phyloP scores from a whole-genome alignment of 92 coral and sea anemone species.

The Heliopora coerulea region DNA sequence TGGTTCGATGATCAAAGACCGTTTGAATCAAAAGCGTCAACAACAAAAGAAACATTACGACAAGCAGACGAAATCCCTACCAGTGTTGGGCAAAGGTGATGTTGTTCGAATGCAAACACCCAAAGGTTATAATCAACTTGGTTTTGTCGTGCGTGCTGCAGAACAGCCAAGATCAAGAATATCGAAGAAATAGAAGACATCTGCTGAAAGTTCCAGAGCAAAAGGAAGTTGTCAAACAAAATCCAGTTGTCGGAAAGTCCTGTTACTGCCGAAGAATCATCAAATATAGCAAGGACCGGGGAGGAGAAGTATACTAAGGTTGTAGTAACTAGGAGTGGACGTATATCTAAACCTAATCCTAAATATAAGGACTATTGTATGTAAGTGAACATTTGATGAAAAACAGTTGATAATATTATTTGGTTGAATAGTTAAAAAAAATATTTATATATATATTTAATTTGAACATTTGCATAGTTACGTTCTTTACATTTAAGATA shows the following conservation, averaged over 20 bases:
- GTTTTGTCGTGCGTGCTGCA: slow-evolving; percentile 17
- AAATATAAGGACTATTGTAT: slow-evolving; percentile 1
- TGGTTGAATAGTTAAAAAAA: too few species aligned
- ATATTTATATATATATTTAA: too few species aligned
- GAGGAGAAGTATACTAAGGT: not conserved
- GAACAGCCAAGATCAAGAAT: slow-evolving; percentile 48
- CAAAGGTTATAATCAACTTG: slow-evolving; percentile 36
- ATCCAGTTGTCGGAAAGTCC: not conserved
- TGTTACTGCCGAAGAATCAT: not conserved
- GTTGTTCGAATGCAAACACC: slow-evolving; percentile 48
- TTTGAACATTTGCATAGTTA: too few species aligned
- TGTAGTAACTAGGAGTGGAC: slow-evolving; percentile 10
- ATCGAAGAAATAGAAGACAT: slow-evolving; percentile 53
- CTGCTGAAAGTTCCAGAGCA: slow-evolving; percentile 43
- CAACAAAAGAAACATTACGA: slow-evolving; percentile 44
- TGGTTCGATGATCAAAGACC: slow-evolving; percentile 3
- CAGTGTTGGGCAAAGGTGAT: slow-evolving; percentile 34
- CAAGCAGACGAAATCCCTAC: slow-evolving; percentile 18
- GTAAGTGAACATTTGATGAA: not conserved
- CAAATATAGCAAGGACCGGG: not conserved
- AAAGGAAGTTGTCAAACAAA: not conserved
- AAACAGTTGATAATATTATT: too few species aligned
- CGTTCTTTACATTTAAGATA: too few species aligned
- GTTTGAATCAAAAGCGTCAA: not conserved
- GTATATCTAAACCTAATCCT: slow-evolving; percentile 42